phyloP scores from a whole-genome alignment of 2,888 invertebrate genomes.

The Slavum lentiscoides region DNA sequence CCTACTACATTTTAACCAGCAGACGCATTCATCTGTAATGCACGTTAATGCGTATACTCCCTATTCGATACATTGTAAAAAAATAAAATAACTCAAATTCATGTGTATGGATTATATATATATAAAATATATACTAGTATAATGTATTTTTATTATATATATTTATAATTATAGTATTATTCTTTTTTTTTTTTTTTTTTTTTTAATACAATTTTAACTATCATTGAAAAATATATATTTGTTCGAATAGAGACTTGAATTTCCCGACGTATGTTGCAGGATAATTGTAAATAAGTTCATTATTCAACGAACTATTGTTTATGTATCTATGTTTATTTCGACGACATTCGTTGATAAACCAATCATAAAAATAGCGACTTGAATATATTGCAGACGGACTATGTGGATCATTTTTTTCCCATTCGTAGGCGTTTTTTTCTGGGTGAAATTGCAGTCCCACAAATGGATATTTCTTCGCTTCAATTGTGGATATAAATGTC shows the following conservation, averaged over 20 bases:
- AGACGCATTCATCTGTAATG: no score
- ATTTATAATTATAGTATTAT: no score
- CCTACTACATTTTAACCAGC: no score
- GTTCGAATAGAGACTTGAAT: constrained; percentile 2
- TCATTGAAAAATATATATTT: constrained; percentile 31
- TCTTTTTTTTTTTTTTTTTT: background rate
- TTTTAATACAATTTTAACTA: background rate
- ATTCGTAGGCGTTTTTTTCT: constrained; percentile 54
- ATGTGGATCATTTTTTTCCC: constrained; percentile 42
- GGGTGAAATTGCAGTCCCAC: constrained; percentile 55
- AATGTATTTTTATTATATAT: no score
- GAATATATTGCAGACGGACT: constrained; percentile 42
- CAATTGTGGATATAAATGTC: constrained; percentile 54
- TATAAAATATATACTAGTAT: no score
- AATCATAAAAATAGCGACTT: constrained; percentile 53
- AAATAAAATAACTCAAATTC: background rate
- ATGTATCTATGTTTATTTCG: constrained; percentile 36
- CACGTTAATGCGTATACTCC: no score
- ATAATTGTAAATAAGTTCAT: constrained; percentile 41
- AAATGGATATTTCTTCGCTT: constrained; percentile 54
- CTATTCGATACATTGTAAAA: no score
- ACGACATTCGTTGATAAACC: constrained; percentile 44
- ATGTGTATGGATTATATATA: background rate
- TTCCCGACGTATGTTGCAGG: constrained; percentile 19
- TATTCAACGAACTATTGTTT: background rate